Evolutionary conservation across 2,113 vertebrate genomes (phyloP).

Genomic region (Atrichornis clamosus): DNA sequence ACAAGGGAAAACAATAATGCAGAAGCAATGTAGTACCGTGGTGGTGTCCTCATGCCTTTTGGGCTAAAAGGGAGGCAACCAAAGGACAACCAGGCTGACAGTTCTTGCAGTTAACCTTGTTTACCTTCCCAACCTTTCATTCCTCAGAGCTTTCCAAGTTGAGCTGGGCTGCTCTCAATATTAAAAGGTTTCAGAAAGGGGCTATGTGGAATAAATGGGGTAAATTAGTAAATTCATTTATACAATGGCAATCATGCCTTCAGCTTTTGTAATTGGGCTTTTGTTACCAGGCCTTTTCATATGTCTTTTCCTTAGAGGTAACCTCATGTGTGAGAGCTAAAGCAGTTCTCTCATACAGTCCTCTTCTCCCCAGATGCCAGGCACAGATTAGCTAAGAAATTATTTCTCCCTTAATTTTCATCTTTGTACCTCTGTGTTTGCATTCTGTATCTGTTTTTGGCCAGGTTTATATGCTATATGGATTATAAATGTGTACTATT

Average conservation of each 20-base stretch:
- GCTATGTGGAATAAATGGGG: background rate
- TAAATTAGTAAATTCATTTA: slow-evolving; percentile 23
- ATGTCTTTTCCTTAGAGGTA: slow-evolving; percentile 8
- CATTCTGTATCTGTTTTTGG: background rate
- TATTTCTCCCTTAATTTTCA: background rate
- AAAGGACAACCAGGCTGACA: background rate
- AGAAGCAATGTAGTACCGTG: background rate
- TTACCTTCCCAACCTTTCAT: background rate
- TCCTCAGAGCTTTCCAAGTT: background rate
- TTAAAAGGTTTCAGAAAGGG: background rate
- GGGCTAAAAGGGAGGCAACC: background rate
- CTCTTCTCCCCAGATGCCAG: background rate
- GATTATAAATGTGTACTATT: background rate
- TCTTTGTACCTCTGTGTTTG: background rate
- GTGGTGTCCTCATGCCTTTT: background rate
- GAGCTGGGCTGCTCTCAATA: background rate
- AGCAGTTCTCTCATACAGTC: background rate
- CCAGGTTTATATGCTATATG: background rate
- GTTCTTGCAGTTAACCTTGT: background rate
- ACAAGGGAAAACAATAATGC: background rate
- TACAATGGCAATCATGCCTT: background rate
- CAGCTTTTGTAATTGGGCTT: slow-evolving; percentile 20
- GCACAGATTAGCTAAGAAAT: background rate
- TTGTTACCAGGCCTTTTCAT: slow-evolving; percentile 26
- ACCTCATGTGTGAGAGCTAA: background rate